phyloP scores from a whole-genome alignment of 1,140 invertebrate genomes.

The Heliconius nattereri region DNA sequence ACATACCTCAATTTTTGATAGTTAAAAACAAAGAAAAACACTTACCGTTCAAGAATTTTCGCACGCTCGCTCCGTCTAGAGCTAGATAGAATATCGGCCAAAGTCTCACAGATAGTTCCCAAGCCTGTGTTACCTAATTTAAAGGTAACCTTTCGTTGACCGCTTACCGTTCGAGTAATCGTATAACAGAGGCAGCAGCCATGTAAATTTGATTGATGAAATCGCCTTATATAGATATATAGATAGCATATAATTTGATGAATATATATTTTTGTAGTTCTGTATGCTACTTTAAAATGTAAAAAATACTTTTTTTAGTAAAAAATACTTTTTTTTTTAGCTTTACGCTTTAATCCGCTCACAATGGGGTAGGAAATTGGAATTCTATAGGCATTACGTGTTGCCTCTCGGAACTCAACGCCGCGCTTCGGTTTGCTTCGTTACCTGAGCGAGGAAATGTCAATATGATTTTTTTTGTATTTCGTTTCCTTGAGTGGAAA shows the following conservation, averaged over 20 bases:
- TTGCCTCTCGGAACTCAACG: too few relatives aligned
- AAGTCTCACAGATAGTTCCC: conserved; percentile 25
- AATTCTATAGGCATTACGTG: too few relatives aligned
- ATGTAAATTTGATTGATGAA: conserved; percentile 60
- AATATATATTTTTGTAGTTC: not conserved
- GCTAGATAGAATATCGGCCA: conserved; percentile 19
- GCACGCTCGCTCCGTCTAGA: conserved; percentile 19
- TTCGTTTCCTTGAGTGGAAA: too few relatives aligned
- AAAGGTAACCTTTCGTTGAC: conserved; percentile 27
- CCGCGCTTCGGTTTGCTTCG: too few relatives aligned
- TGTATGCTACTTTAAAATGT: not conserved
- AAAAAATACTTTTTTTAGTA: too few relatives aligned
- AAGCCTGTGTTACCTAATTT: conserved; percentile 26
- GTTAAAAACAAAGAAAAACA: not conserved
- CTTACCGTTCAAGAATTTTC: conserved; percentile 12
- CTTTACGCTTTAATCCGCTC: too few relatives aligned
- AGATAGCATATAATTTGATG: not conserved
- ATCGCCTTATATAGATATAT: conserved; percentile 11
- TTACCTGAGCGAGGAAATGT: too few relatives aligned
- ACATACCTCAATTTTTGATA: not conserved
- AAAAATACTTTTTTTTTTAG: too few relatives aligned
- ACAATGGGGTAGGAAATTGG: too few relatives aligned
- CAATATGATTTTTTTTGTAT: too few relatives aligned
- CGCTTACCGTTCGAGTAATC: conserved; percentile 19
- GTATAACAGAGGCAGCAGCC: conserved; percentile 23